Evolutionary conservation across 2,888 invertebrate species (phyloP), one percentile per base, ranked within the genome.

Genomic region (Diogma glabrata): DNA sequence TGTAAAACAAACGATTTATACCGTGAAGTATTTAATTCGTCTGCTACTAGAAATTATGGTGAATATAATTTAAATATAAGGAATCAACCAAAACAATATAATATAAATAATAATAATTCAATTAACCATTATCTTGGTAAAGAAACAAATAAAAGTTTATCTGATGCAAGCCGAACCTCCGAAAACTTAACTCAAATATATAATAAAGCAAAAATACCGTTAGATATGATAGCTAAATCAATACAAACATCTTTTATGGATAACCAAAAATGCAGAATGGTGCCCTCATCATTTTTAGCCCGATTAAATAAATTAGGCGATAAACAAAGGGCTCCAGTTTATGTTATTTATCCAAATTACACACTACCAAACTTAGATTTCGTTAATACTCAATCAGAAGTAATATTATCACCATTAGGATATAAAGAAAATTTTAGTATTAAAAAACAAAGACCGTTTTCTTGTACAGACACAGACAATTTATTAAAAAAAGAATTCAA

Each of bases 321-420:
- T 57, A 77, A 75, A 64, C 67, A 64, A 5, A 67, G 80, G 61
- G 86, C 84, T 61, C 88, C 90, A 4, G 86, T 92, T 2, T 92
- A 88, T 67, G 85, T 93, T 40, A 79, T 91, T 57, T 93, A 91
- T 70, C 92, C 93, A 23, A 91, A 86, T 68, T 93, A 93, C 63
- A 84, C 91, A 7, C 70, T 93, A 55, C 92, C 93, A 17, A 88
- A 92, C 71, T 75, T 93, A 60, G 87, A 86, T 60, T 93, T 93
- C 68, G 75, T 93, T 51, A 33, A 48, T 61, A 63, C 51, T 43
- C 70, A 74, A 54, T 65, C 74, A 20, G 75, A 80, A 38, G 84
- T 87, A 58, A 80, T 90, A 53, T 79, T 84, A 55, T 72, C 89
- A 52, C 81, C 70, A 22, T 64, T 70, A 47, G 67, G 68, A 55